Percentiles rank a stretch among this genome's conserved stretches.
These are phyloP conservation scores for Limnephilus rhombicus DNA, from an alignment of 2,888 invertebrate genomes.

Conservation along the genomic window DNA sequence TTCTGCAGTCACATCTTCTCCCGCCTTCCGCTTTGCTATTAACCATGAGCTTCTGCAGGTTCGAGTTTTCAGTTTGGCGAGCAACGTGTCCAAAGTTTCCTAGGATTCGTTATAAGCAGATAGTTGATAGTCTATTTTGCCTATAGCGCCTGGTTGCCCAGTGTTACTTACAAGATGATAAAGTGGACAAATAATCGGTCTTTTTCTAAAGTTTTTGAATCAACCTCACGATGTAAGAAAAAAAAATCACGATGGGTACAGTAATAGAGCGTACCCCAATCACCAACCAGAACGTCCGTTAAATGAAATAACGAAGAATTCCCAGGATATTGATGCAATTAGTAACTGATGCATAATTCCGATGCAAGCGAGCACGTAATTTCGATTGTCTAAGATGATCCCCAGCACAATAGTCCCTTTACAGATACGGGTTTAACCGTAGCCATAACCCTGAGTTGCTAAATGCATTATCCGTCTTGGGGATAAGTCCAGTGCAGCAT, in stretches of 20 bases:
- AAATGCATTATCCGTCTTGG: conserved; percentile 29
- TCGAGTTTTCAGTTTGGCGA: too few relatives aligned
- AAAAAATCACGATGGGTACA: neutral
- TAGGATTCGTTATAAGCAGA: too few relatives aligned
- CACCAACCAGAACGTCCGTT: neutral
- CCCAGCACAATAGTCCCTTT: neutral
- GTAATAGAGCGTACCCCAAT: neutral
- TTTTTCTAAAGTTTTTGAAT: neutral
- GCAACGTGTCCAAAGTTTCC: too few relatives aligned
- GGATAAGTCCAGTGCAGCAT: conserved; percentile 14
- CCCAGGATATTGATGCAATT: neutral
- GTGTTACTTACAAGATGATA: too few relatives aligned
- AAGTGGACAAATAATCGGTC: too few relatives aligned
- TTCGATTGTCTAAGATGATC: conserved; percentile 45
- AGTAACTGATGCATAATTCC: neutral
- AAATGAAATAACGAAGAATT: neutral
- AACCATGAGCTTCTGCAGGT: too few relatives aligned
- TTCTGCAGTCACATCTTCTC: too few relatives aligned
- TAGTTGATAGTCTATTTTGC: too few relatives aligned
- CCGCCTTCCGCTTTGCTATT: too few relatives aligned
- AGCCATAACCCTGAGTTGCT: neutral
- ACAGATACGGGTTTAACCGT: neutral
- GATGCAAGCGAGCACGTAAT: neutral
- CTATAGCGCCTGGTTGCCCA: too few relatives aligned
- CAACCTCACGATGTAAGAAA: neutral